Conservation (phyloP, 2,888 invertebrate species). For the Drosophila fungiperda region DNA sequence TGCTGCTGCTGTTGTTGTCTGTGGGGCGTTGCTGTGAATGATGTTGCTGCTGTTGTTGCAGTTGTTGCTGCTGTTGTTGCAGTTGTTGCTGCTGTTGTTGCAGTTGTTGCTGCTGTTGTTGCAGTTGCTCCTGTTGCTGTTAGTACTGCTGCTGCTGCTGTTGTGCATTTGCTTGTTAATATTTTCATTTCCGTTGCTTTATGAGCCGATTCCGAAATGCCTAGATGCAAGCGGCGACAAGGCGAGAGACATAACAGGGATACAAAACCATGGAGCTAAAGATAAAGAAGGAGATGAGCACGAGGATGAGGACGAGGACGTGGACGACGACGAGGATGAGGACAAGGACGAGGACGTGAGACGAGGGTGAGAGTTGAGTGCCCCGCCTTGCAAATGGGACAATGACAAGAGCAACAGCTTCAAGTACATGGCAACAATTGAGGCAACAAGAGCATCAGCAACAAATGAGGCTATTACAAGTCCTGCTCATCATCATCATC, state of each 20-base stretch:
- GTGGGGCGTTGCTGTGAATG: constrained; percentile 24
- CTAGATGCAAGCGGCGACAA: constrained; percentile 52
- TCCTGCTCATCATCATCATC: constrained; percentile 10
- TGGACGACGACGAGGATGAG: constrained; percentile 1
- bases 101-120: constrained; percentile 32
- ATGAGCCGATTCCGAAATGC: constrained; percentile 76
- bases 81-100: constrained; percentile 36
- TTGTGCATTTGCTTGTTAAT: constrained; percentile 82
- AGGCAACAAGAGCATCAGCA: constrained; percentile 49
- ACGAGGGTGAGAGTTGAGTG: constrained; percentile 64
- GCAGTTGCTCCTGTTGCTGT: constrained; percentile 42
- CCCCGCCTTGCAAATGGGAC: constrained; percentile 63
- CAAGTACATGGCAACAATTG: constrained; percentile 55
- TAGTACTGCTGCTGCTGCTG: constrained; percentile 35
- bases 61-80: constrained; percentile 40
- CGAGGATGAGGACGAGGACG: neutral
- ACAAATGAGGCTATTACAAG: constrained; percentile 59
- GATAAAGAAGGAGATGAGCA: constrained; percentile 4
- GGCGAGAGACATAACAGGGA: constrained; percentile 1
- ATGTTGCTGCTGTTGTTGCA: constrained; percentile 8
- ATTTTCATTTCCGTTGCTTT: constrained; percentile 83
- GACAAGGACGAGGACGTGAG: constrained; percentile 8
- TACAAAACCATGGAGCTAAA: neutral
- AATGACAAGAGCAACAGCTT: constrained; percentile 74
- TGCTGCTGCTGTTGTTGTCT: constrained; percentile 1